Base-by-base conservation (phyloP, 2,113 vertebrate genomes). In the Anoplopoma fimbria region DNA sequence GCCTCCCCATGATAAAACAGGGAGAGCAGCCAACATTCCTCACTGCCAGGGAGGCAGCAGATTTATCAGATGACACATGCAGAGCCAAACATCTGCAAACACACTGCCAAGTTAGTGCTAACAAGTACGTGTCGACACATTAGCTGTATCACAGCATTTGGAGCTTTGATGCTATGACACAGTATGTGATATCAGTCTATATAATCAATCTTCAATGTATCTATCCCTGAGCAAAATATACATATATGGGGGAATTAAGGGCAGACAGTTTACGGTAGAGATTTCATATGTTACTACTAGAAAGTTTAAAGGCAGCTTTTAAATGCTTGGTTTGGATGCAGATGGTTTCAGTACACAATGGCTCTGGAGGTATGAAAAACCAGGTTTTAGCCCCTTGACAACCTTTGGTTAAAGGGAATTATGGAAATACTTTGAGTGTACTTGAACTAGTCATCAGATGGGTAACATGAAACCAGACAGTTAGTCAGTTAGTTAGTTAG, bases 71-170 rank as follows among this genome's bases (percentile, higher is more conserved):
- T 65, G 78, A 91, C 79, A 79, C 61, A 83, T 5, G 58, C 84
- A 40, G 78, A 81, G 83, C 82, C 81, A 86, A 90, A 90, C 88
- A 89, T 85, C 89, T 91, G 77, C 82, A 75, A 68, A 81, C 64
- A 68, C 25, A 15, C 73, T 60, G 85, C 81, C 87, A 83, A 70
- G 19, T 63, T 73, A 74, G 73, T 60, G 55, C 83, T 81, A 71
- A 71, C 84, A 81, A 70, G 73, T 57, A 82, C 63, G 70, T 67
- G 69, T 70, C 38, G 69, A 81, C 69, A 74, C 81, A 68, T 81
- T 74, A 75, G 71, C 38, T 34, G 13, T 75, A 47, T 47, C 38
- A 29, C 40, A 63, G 13, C 38, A 25, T 47, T 80, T 38, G 19
- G 7, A 36, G 64, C 62, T 40, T 55, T 60, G 15, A 17, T 71